Evolutionary conservation across 2,888 invertebrate species (phyloP), one percentile per base, ranked within the genome.

Genomic region (Drosophila vallismaia): DNA sequence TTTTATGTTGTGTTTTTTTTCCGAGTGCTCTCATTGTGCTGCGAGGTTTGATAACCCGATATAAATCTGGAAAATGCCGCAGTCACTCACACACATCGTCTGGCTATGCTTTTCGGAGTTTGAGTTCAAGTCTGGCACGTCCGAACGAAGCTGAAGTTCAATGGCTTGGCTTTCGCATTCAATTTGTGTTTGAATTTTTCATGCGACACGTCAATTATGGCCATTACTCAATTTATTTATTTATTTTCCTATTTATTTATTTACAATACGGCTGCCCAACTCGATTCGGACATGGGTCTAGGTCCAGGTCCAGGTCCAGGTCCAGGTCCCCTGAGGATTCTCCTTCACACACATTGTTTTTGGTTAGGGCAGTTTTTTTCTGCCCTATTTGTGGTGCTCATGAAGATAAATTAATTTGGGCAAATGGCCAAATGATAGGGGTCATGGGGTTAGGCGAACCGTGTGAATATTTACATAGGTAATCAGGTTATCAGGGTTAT

Each of bases 201-300:
- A 63, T 76, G 54, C 48, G 79, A 66, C 77, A 67, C 60, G 81
- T 84, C 86, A 84, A 84, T 84, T 84, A 86, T 75, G 55, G 84
- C 74, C 69, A 84, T 84, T 83, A 84, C 74, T 76, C 76, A 86
- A 84, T 86, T 81, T 81, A 76, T 76, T 81, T 84, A 86, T 80
- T 86, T 85, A 76, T 71, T 76, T 74, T 62, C 49, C 52, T 49
- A 53, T 69, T 83, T 57, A 70, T 68, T 80, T 77, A 86, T 82
- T 86, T 72, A 86, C 63, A 52, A 60, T 63, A 64, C 68, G 71
- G 62, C 12, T 48, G 42, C 36, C 31, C 12, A 28, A 12, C 33
- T 50, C 48, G 49, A 33, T 36, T 14, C 49, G 24, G 60, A 49
- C 62, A 44, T 8, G 62, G 62, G 60, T 60, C 48, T 10, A 28